Percentiles rank a stretch among this genome's conserved stretches.
These are phyloP conservation scores for Diorhabda elongata DNA, from an alignment of 1,140 invertebrate genomes.

Conservation along the genomic window DNA sequence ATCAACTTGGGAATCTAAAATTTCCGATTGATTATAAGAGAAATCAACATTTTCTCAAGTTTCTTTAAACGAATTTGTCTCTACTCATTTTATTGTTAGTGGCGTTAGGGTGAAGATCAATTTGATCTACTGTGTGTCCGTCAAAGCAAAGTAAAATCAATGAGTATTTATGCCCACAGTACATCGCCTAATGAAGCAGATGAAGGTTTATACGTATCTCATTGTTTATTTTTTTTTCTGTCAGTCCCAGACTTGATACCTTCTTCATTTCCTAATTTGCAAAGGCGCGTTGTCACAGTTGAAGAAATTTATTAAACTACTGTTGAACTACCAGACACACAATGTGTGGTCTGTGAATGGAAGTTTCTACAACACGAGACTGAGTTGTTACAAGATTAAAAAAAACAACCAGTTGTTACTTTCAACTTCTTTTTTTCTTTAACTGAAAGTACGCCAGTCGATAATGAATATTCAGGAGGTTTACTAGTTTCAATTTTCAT, in stretches of 20 bases:
- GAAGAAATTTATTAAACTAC: slow-evolving; percentile 12
- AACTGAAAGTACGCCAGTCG: slow-evolving; percentile 2
- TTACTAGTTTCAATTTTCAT: slow-evolving; percentile 14
- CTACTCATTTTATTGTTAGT: no score
- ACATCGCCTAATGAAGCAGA: slow-evolving; percentile 5
- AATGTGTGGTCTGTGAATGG: slow-evolving; percentile 4
- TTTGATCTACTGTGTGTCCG: no score
- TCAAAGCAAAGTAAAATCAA: no score
- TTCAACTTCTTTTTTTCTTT: not conserved
- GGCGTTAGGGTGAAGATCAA: no score
- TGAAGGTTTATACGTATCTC: not conserved
- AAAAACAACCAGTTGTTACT: slow-evolving; percentile 11
- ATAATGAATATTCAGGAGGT: slow-evolving; percentile 10
- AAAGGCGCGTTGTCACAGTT: slow-evolving; percentile 10
- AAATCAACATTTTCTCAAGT: no score
- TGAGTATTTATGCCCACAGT: no score
- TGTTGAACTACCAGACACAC: slow-evolving; percentile 9
- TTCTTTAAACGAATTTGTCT: no score
- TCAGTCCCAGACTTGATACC: slow-evolving; percentile 1
- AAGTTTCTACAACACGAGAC: slow-evolving; percentile 5
- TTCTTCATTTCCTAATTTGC: slow-evolving; percentile 12
- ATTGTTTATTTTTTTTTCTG: not conserved
- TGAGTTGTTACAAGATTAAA: slow-evolving; percentile 9
- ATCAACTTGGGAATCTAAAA: no score
- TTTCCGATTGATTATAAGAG: no score